Conservation (phyloP, 2,888 invertebrate species). For the Cordilura impudica region DNA sequence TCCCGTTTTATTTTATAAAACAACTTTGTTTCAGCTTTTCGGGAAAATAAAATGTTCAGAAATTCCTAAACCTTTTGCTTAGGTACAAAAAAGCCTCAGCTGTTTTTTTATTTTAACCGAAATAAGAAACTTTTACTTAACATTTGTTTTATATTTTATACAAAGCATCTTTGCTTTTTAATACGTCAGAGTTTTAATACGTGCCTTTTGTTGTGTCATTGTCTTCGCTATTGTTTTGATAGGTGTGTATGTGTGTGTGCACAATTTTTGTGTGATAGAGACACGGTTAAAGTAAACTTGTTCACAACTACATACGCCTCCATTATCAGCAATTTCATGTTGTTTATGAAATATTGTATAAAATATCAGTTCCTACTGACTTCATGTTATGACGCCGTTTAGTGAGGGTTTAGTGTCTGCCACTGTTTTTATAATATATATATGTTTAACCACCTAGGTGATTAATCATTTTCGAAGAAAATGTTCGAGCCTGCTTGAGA, state of each 20-base stretch:
- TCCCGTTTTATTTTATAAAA: too few relatives aligned
- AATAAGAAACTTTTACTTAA: constrained; percentile 14
- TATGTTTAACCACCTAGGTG: constrained; percentile 3
- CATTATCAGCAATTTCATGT: background rate
- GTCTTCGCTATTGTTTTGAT: background rate
- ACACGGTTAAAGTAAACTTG: background rate
- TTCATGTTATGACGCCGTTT: background rate
- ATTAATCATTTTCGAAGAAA: constrained; percentile 41
- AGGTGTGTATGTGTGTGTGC: too few relatives aligned
- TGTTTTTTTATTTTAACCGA: constrained; percentile 5
- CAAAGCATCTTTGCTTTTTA: constrained; percentile 11
- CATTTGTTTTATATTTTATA: background rate
- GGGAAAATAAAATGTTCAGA: too few relatives aligned
- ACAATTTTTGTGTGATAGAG: background rate
- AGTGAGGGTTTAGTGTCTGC: background rate
- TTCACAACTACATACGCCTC: too few relatives aligned
- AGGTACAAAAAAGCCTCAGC: constrained; percentile 16
- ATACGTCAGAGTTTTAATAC: constrained; percentile 10
- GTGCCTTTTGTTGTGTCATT: constrained; percentile 24
- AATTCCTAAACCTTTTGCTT: too few relatives aligned
- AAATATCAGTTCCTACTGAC: background rate
- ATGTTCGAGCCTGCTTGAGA: background rate
- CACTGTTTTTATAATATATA: background rate
- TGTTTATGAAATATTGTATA: background rate
- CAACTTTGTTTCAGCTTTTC: too few relatives aligned